Conservation (phyloP, 2,888 invertebrate species). For the Thumatha senex region DNA sequence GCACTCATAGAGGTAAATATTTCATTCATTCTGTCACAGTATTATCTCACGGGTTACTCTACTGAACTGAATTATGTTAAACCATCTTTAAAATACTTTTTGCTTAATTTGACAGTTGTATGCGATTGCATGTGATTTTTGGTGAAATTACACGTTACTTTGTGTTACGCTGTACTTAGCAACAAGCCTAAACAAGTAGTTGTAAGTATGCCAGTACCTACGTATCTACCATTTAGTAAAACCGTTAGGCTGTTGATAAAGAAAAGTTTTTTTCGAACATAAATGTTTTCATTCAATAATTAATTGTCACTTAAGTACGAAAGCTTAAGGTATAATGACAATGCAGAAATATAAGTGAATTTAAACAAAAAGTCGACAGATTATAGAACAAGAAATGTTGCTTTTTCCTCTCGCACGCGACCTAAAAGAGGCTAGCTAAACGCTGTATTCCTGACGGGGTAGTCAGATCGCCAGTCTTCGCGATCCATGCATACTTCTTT, state of each 20-base stretch:
- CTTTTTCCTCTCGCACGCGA: no score
- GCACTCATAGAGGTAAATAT: neutral
- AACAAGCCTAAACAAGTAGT: constrained; percentile 9
- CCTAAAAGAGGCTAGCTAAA: no score
- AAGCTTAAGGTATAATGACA: no score
- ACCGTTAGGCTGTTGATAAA: neutral
- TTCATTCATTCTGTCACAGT: neutral
- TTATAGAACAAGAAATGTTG: no score
- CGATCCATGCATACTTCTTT: no score
- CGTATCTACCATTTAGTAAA: neutral
- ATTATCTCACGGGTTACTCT: no score
- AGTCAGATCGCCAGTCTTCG: no score
- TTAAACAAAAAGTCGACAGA: no score
- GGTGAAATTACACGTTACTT: constrained; percentile 31
- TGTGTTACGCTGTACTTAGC: constrained; percentile 22
- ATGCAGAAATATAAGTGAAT: no score
- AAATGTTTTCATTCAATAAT: neutral
- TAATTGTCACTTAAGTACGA: no score
- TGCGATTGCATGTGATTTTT: no score
- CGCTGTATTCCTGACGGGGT: no score
- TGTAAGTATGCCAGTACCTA: constrained; percentile 1
- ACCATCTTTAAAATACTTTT: constrained; percentile 28
- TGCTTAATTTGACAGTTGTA: constrained; percentile 38
- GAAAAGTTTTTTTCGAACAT: neutral
- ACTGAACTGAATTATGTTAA: constrained; percentile 31